phyloP scores from a whole-genome alignment of 2,888 invertebrate species.

The Xestobium rufovillosum region DNA sequence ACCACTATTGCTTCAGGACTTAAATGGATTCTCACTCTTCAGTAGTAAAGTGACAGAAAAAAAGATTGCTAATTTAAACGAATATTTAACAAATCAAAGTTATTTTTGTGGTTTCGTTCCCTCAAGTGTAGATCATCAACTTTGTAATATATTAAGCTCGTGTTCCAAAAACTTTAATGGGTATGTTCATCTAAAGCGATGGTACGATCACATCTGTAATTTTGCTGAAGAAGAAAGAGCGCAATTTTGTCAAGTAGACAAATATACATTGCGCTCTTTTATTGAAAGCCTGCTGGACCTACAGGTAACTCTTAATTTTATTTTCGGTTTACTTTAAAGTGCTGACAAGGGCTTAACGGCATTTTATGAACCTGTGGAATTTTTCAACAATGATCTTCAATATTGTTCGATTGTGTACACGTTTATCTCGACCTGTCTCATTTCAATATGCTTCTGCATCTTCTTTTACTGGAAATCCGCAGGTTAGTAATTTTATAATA shows the following conservation, averaged over 20 bases:
- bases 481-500: conserved; percentile 40
- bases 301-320: conserved; percentile 31
- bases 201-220: conserved; percentile 56
- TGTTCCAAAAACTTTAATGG: conserved; percentile 37
- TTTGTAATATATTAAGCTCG: conserved; percentile 35
- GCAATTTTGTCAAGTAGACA: conserved; percentile 40
- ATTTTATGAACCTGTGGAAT: conserved; percentile 24
- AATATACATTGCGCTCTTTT: conserved; percentile 41
- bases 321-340: conserved; percentile 28
- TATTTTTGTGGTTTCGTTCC: conserved; percentile 52
- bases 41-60: conserved; percentile 18
- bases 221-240: conserved; percentile 48
- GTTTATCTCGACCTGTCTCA: conserved; percentile 37
- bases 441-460: conserved; percentile 27
- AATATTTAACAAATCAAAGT: conserved; percentile 49
- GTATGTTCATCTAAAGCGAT: conserved; percentile 49
- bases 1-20: conserved; percentile 20
- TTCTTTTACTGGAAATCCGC: conserved; percentile 33
- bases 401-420: conserved; percentile 30
- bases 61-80: conserved; percentile 31
- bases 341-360: conserved; percentile 24
- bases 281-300: conserved; percentile 27
- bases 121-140: conserved; percentile 46
- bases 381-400: conserved; percentile 18
- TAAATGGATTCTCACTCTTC: conserved; percentile 19